These are phyloP conservation scores for Drymonia ruficornis DNA, from an alignment of 2,888 invertebrate species.

Conservation along the genomic window DNA sequence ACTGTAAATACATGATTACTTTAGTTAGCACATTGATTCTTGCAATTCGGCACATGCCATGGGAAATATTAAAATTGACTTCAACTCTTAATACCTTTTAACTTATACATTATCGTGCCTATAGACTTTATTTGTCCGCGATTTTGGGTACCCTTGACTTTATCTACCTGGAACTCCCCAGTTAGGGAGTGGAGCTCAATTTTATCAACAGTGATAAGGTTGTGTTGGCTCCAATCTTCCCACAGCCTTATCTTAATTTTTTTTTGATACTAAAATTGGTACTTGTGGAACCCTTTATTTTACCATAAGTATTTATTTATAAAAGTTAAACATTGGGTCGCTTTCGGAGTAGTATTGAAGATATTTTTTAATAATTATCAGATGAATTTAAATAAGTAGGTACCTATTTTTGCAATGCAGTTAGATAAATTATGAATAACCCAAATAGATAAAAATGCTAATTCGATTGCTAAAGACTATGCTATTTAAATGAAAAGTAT, in stretches of 20 bases:
- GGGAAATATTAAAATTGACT: not conserved
- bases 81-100: too few relatives aligned
- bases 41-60: not conserved
- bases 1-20: not conserved
- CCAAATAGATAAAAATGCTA: too few relatives aligned
- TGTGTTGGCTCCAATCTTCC: constrained; percentile 30
- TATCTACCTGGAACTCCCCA: constrained; percentile 27
- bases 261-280: constrained; percentile 26
- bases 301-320: too few relatives aligned
- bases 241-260: constrained; percentile 34
- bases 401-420: too few relatives aligned
- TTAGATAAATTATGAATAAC: too few relatives aligned
- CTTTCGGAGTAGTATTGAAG: too few relatives aligned
- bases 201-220: constrained; percentile 38
- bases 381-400: too few relatives aligned
- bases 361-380: too few relatives aligned
- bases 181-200: constrained; percentile 28
- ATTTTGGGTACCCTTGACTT: constrained; percentile 4
- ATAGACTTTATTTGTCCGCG: not conserved
- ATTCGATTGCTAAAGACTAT: too few relatives aligned
- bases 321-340: too few relatives aligned
- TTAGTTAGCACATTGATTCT: not conserved
- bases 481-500: too few relatives aligned
- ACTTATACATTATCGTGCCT: too few relatives aligned
- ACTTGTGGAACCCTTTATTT: not conserved